A percentile compares a stretch with the other conserved stretches of the same genome.
phyloP scores from a whole-genome alignment of 2,888 invertebrate species.

The Mamestra brassicae region DNA sequence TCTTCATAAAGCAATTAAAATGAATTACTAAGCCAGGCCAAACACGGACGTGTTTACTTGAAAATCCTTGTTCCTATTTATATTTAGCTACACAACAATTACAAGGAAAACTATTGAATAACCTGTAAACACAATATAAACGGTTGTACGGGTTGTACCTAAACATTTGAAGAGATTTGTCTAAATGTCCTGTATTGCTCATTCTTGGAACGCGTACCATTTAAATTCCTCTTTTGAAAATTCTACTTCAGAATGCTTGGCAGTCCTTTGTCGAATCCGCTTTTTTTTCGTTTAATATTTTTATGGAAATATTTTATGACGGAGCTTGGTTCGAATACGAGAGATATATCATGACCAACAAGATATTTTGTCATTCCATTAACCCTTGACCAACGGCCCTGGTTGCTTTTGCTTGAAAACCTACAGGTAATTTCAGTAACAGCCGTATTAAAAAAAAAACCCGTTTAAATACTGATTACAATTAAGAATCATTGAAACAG shows the following conservation, averaged over 20 bases:
- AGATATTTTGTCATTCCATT: slow-evolving; percentile 11
- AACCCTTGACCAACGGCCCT: not conserved
- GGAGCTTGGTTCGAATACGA: not conserved
- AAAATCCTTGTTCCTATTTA: not conserved
- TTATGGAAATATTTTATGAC: not conserved
- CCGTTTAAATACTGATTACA: too few species aligned
- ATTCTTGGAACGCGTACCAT: too few species aligned
- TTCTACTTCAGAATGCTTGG: too few species aligned
- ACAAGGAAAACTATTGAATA: slow-evolving; percentile 21
- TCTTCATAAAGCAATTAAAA: too few species aligned
- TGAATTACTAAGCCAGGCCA: not conserved
- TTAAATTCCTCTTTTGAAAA: not conserved
- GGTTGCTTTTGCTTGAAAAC: not conserved
- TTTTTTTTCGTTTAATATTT: too few species aligned
- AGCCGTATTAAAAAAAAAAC: too few species aligned
- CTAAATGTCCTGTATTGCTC: not conserved
- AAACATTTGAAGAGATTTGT: not conserved
- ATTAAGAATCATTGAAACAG: too few species aligned
- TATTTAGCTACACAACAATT: slow-evolving; percentile 20
- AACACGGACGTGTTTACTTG: not conserved
- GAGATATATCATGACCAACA: slow-evolving; percentile 17
- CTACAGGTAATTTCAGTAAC: not conserved
- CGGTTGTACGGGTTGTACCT: not conserved
- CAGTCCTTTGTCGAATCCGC: too few species aligned
- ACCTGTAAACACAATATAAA: not conserved